These are phyloP conservation scores for Zeugodacus cucurbitae DNA, from an alignment of 1,140 invertebrate genomes.

Conservation along the genomic window DNA sequence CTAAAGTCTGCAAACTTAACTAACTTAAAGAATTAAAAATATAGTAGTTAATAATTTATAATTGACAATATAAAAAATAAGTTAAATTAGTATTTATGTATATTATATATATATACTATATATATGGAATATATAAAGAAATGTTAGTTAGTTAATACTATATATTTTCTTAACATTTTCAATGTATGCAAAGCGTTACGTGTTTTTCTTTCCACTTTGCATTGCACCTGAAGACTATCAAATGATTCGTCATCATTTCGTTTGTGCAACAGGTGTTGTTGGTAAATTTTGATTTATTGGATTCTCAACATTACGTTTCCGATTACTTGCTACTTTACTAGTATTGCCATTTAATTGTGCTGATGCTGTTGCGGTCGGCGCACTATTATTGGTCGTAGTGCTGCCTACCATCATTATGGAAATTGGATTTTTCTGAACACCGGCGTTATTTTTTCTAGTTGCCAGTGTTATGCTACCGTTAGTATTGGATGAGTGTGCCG, in stretches of 20 bases:
- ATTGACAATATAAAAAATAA: background rate
- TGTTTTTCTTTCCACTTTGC: background rate
- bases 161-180: background rate
- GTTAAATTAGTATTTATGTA: background rate
- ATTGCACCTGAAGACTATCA: background rate
- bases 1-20: background rate
- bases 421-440: constrained; percentile 24
- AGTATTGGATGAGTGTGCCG: background rate
- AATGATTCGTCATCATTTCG: constrained; percentile 1
- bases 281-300: background rate
- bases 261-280: background rate
- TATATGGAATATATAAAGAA: constrained; percentile 6
- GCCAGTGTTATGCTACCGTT: background rate
- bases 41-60: background rate
- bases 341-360: background rate
- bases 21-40: background rate
- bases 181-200: background rate
- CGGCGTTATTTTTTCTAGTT: background rate
- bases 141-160: constrained; percentile 7
- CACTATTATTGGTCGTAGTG: background rate
- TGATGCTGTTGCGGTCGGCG: background rate
- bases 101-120: background rate
- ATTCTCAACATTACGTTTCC: constrained; percentile 3
- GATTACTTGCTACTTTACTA: constrained; percentile 12
- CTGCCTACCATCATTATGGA: constrained; percentile 16